Evolutionary conservation across 1,140 invertebrate genomes (phyloP).

Genomic region (Bombus balteatus): DNA sequence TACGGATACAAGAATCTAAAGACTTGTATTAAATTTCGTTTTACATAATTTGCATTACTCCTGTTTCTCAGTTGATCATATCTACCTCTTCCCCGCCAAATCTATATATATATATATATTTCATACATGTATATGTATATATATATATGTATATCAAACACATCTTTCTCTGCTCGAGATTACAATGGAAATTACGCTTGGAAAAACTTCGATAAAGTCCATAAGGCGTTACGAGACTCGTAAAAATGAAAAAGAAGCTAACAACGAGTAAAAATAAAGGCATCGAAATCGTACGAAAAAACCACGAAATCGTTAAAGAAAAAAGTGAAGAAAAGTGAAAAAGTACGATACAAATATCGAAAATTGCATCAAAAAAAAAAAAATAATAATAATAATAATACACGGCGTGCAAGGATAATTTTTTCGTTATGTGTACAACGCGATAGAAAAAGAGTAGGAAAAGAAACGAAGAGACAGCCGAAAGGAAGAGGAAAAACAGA

Average conservation of each 20-base stretch:
- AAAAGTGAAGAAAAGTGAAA: neutral
- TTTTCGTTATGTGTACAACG: neutral
- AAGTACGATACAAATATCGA: neutral
- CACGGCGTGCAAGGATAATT: neutral
- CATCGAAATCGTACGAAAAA: neutral
- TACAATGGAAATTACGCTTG: neutral
- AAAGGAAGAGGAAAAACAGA: neutral
- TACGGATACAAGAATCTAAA: too few relatives aligned
- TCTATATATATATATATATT: too few relatives aligned
- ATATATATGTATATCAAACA: neutral
- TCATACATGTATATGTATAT: too few relatives aligned
- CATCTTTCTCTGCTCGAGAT: too few relatives aligned
- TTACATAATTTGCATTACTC: too few relatives aligned
- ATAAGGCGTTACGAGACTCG: neutral
- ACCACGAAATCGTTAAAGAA: neutral
- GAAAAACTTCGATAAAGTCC: neutral
- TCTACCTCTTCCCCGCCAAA: too few relatives aligned
- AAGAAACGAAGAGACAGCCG: neutral
- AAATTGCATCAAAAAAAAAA: conserved; percentile 16
- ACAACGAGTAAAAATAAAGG: conserved; percentile 21
- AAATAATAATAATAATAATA: neutral
- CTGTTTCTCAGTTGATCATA: too few relatives aligned
- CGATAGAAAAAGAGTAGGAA: neutral
- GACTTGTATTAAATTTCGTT: too few relatives aligned
- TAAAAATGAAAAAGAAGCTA: neutral